Evolutionary conservation across 2,113 vertebrate genomes (phyloP).

Genomic region (Mungos mungo): DNA sequence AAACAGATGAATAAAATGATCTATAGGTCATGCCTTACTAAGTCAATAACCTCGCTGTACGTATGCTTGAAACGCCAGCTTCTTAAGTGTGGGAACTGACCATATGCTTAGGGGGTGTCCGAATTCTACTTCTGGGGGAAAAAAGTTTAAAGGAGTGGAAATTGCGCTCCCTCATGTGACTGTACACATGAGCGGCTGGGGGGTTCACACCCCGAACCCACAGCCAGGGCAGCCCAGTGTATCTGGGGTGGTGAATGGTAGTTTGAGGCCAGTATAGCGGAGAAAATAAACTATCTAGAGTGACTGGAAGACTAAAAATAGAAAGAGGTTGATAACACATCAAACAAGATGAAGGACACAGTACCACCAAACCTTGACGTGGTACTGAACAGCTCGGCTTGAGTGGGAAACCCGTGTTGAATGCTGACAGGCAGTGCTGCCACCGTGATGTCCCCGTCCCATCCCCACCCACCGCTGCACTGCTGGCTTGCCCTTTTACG

Average conservation of each 20-base stretch:
- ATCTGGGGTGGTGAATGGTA: neutral
- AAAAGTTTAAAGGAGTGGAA: neutral
- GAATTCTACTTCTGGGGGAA: neutral
- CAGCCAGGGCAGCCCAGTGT: neutral
- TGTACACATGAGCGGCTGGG: accelerated
- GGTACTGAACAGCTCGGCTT: accelerated
- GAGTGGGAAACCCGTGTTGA: neutral
- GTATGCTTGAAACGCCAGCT: neutral
- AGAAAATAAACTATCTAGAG: neutral
- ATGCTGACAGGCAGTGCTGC: accelerated
- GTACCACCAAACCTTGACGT: accelerated
- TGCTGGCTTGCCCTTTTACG: no score
- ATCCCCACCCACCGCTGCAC: accelerated
- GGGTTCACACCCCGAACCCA: neutral
- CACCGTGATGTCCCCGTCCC: accelerated
- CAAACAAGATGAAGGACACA: no score
- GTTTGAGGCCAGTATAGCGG: neutral
- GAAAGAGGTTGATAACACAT: neutral
- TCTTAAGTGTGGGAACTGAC: neutral
- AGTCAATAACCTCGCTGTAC: neutral
- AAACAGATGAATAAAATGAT: neutral
- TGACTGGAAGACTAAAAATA: neutral
- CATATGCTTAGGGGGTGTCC: neutral
- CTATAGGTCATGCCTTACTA: neutral
- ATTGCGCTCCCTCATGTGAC: neutral